Evolutionary conservation across 2,888 invertebrate genomes (phyloP).

Genomic region (Phasia obesa): DNA sequence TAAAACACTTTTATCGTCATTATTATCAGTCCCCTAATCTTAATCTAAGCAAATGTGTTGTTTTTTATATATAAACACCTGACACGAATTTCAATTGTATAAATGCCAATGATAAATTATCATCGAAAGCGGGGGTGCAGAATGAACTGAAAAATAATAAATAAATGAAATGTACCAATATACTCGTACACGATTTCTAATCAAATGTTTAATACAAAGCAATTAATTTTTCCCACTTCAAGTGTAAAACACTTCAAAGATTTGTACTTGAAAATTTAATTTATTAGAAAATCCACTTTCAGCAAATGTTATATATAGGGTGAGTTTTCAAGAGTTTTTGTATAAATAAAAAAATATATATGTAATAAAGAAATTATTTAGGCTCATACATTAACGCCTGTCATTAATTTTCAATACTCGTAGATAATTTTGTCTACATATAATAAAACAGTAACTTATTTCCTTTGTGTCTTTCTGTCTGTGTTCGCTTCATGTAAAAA

Average conservation of each 20-base stretch:
- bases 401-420: too few relatives aligned
- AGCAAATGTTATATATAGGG: not conserved
- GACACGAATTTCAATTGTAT: conserved; percentile 63
- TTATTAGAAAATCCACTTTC: conserved; percentile 49
- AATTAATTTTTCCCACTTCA: conserved; percentile 55
- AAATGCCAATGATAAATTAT: conserved; percentile 66
- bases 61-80: conserved; percentile 61
- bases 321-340: not conserved
- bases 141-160: too few relatives aligned
- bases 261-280: conserved; percentile 56
- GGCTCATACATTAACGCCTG: too few relatives aligned
- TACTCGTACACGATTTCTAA: conserved; percentile 28
- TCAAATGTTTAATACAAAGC: conserved; percentile 52
- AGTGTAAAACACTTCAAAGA: conserved; percentile 31
- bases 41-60: not conserved
- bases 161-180: not conserved
- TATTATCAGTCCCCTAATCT: not conserved
- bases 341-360: not conserved
- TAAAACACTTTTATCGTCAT: not conserved
- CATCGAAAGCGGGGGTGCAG: not conserved
- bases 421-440: too few relatives aligned
- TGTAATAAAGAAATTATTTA: not conserved
- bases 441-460: too few relatives aligned
- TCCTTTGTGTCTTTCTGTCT: too few relatives aligned
- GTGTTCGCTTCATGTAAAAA: too few relatives aligned